Conservation (phyloP, 2,113 vertebrate genomes). For the Stigmatopora argus region DNA sequence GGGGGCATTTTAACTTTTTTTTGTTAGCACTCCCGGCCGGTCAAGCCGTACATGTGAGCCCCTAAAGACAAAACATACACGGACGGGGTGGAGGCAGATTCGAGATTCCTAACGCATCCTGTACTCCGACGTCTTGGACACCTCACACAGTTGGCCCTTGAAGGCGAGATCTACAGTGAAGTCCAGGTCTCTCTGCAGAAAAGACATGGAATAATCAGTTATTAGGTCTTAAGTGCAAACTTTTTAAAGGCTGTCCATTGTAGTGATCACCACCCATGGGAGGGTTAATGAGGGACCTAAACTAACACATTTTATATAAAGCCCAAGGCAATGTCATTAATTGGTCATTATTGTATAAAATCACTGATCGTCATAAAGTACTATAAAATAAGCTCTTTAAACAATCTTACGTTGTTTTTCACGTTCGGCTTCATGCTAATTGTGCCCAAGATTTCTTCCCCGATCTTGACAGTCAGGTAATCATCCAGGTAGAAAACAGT, state of each 20-base stretch:
- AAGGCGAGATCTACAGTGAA: slow-evolving; percentile 90
- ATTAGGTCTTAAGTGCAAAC: too few relatives aligned
- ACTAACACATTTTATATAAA: too few relatives aligned
- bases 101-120: slow-evolving; percentile 77
- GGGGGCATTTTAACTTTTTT: slow-evolving; percentile 18
- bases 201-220: not conserved
- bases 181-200: slow-evolving; percentile 84
- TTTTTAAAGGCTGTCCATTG: too few relatives aligned
- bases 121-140: slow-evolving; percentile 88
- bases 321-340: too few relatives aligned
- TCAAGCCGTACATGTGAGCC: slow-evolving; percentile 29
- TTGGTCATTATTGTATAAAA: too few relatives aligned
- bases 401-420: slow-evolving; percentile 83
- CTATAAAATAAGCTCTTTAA: not conserved
- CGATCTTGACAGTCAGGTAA: slow-evolving; percentile 89
- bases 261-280: too few relatives aligned
- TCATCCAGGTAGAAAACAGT: slow-evolving; percentile 93
- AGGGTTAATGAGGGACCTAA: too few relatives aligned
- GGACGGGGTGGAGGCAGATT: not conserved
- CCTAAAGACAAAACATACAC: slow-evolving; percentile 38
- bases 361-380: not conserved
- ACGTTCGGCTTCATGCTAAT: slow-evolving; percentile 90
- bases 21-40: slow-evolving; percentile 28
- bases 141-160: slow-evolving; percentile 88
- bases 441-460: slow-evolving; percentile 89